These are phyloP conservation scores for Pelobates fuscus DNA, from an alignment of 2,113 vertebrate genomes.

Conservation along the genomic window DNA sequence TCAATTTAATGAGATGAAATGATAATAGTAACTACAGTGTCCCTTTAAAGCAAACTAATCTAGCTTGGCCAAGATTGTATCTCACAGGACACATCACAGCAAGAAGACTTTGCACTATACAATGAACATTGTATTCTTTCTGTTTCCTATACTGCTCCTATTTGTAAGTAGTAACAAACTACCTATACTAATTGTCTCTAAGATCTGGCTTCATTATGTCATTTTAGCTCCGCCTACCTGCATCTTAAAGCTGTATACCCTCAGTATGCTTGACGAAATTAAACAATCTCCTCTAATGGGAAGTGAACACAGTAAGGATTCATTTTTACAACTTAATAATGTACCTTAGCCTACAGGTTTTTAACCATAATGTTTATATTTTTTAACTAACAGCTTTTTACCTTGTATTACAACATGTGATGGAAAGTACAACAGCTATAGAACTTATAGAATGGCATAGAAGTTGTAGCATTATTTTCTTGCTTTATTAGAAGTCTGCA, in stretches of 20 bases:
- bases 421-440: no score
- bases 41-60: no score
- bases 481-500: no score
- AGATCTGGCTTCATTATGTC: background rate
- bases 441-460: no score
- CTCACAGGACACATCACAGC: no score
- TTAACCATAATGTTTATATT: background rate
- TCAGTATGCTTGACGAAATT: background rate
- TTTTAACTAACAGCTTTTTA: background rate
- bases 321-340: background rate
- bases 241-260: background rate
- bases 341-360: background rate
- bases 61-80: no score
- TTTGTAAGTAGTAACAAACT: background rate
- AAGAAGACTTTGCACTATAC: no score
- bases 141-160: background rate
- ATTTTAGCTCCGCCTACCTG: background rate
- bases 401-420: background rate
- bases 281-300: background rate
- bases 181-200: background rate
- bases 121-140: no score
- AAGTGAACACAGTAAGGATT: background rate
- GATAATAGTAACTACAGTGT: no score
- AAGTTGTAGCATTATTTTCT: no score
- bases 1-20: no score